phyloP scores from a whole-genome alignment of 1,140 invertebrate species.

The Drosophila murphyi region DNA sequence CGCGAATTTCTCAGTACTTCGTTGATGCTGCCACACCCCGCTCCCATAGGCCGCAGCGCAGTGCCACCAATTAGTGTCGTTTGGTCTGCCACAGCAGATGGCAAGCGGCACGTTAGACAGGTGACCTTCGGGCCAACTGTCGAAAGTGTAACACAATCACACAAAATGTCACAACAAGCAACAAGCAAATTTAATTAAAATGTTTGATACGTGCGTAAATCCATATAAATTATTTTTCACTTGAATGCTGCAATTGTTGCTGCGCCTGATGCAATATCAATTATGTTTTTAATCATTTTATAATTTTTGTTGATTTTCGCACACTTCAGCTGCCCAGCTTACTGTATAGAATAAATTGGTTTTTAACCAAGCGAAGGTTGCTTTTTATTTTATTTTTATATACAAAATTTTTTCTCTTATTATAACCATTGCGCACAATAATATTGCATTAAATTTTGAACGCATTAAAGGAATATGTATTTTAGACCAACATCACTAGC shows the following conservation, averaged over 20 bases:
- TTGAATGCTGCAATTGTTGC: conserved; percentile 18
- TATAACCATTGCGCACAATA: too few relatives aligned
- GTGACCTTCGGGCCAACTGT: conserved; percentile 13
- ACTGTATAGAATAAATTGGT: too few relatives aligned
- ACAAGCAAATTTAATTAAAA: conserved; percentile 69
- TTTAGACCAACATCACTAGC: too few relatives aligned
- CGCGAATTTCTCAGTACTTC: conserved; percentile 13
- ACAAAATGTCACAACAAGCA: conserved; percentile 35
- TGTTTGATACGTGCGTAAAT: conserved; percentile 63
- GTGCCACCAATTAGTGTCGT: conserved; percentile 67
- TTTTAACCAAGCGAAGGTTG: too few relatives aligned
- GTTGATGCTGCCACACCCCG: background rate
- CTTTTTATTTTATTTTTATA: too few relatives aligned
- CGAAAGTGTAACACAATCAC: conserved; percentile 48
- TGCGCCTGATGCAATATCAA: conserved; percentile 2
- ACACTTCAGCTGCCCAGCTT: background rate
- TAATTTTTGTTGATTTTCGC: too few relatives aligned
- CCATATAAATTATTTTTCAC: conserved; percentile 54
- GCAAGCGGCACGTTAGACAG: conserved; percentile 6
- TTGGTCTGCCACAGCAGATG: conserved; percentile 20
- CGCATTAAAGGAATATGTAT: too few relatives aligned
- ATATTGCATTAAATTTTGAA: too few relatives aligned
- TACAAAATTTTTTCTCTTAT: too few relatives aligned
- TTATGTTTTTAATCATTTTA: too few relatives aligned
- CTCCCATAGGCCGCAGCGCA: conserved; percentile 1